Evolutionary conservation across 1,140 invertebrate species (phyloP).

Genomic region (Dendrolimus kikuchii): DNA sequence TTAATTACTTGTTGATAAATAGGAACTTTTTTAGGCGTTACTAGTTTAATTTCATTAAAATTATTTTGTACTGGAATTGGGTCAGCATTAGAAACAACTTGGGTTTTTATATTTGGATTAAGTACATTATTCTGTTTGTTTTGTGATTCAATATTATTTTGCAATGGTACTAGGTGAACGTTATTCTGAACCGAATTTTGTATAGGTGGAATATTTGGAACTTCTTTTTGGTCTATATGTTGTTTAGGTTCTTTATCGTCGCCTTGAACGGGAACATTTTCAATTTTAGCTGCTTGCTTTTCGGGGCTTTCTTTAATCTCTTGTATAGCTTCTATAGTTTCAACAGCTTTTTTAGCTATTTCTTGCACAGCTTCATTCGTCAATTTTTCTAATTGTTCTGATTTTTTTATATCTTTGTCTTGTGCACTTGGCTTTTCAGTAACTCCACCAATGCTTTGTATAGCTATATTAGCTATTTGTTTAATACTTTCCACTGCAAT

Average conservation of each 20-base stretch:
- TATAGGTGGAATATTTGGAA: too few relatives aligned
- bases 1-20: too few relatives aligned
- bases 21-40: too few relatives aligned
- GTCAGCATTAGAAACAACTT: too few relatives aligned
- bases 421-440: constrained; percentile 35
- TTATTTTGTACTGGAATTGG: too few relatives aligned
- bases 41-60: too few relatives aligned
- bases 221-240: too few relatives aligned
- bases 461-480: constrained; percentile 64
- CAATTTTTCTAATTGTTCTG: constrained; percentile 36
- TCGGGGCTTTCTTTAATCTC: constrained; percentile 33
- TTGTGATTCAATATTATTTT: too few relatives aligned
- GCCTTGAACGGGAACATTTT: constrained; percentile 1
- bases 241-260: neutral
- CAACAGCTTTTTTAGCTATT: constrained; percentile 49
- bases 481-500: constrained; percentile 67
- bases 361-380: constrained; percentile 49
- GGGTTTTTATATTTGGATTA: too few relatives aligned
- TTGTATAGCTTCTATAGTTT: constrained; percentile 51
- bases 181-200: too few relatives aligned
- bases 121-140: too few relatives aligned
- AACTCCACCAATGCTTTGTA: constrained; percentile 56
- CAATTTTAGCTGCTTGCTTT: constrained; percentile 4
- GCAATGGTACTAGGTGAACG: too few relatives aligned
- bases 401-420: constrained; percentile 22